These are phyloP conservation scores for Drosophila nigricruria DNA, from an alignment of 2,888 invertebrate species.

Conservation along the genomic window DNA sequence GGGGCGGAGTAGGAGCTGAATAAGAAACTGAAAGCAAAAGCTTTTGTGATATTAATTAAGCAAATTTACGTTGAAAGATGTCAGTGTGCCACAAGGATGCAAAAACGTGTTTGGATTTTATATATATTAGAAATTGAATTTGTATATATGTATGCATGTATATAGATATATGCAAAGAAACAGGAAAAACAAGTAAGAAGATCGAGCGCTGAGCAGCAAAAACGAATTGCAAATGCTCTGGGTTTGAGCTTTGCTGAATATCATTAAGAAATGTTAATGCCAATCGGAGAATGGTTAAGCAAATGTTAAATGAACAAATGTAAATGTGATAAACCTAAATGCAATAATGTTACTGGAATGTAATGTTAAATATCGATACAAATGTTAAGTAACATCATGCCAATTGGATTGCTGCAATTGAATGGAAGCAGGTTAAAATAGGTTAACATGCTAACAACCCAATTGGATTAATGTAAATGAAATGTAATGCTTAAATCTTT, in stretches of 20 bases:
- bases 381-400: background rate
- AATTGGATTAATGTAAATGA: background rate
- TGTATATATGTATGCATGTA: conserved; percentile 37
- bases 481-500: background rate
- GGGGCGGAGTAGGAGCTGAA: conserved; percentile 3
- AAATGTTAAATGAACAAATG: background rate
- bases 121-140: conserved; percentile 72
- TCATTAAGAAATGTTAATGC: background rate
- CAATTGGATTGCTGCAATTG: background rate
- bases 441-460: too few species aligned
- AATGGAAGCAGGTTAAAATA: too few species aligned
- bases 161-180: conserved; percentile 49
- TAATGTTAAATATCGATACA: background rate
- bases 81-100: conserved; percentile 80
- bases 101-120: conserved; percentile 64
- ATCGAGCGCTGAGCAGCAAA: background rate
- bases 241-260: background rate
- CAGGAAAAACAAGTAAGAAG: conserved; percentile 68
- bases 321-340: too few species aligned
- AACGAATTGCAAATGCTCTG: conserved; percentile 40
- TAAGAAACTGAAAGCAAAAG: conserved; percentile 64
- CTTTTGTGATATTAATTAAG: conserved; percentile 69
- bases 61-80: conserved; percentile 72
- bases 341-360: too few species aligned
- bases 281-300: background rate